phyloP scores from a whole-genome alignment of 2,888 invertebrate genomes.

The Trichogramma evanescens region DNA sequence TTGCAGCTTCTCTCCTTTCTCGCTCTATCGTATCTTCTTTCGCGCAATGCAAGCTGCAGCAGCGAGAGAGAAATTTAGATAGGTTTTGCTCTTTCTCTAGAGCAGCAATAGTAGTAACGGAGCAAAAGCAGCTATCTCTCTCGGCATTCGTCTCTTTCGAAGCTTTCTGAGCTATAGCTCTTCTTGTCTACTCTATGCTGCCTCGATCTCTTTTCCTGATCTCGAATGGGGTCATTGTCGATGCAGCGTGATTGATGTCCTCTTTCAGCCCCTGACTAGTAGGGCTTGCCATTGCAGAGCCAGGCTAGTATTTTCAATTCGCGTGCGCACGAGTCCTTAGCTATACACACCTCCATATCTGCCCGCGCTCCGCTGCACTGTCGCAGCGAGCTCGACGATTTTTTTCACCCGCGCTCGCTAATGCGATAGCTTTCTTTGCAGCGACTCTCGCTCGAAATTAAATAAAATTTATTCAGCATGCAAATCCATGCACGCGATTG shows the following conservation, averaged over 20 bases:
- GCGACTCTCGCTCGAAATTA: too few relatives aligned
- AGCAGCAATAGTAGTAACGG: background rate
- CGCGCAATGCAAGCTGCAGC: background rate
- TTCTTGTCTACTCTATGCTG: conserved; percentile 14
- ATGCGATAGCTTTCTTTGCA: too few relatives aligned
- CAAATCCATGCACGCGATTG: too few relatives aligned
- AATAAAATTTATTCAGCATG: too few relatives aligned
- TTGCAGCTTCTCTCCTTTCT: background rate
- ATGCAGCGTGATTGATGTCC: conserved; percentile 22
- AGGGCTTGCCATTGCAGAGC: background rate
- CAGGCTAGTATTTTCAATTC: conserved; percentile 17
- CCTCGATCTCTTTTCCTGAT: conserved; percentile 8
- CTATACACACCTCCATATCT: too few relatives aligned
- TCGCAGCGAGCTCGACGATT: too few relatives aligned
- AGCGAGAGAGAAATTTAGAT: conserved; percentile 16
- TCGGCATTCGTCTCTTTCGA: background rate
- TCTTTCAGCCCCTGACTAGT: conserved; percentile 13
- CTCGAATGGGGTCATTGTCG: conserved; percentile 24
- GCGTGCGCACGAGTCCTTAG: background rate
- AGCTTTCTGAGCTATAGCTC: conserved; percentile 8
- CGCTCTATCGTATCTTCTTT: background rate
- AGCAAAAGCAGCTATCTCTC: conserved; percentile 3
- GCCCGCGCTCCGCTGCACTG: too few relatives aligned
- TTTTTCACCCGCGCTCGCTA: too few relatives aligned
- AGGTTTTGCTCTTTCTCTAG: conserved; percentile 8